phyloP scores from a whole-genome alignment of 2,113 vertebrate species.

The Pimephales promelas region DNA sequence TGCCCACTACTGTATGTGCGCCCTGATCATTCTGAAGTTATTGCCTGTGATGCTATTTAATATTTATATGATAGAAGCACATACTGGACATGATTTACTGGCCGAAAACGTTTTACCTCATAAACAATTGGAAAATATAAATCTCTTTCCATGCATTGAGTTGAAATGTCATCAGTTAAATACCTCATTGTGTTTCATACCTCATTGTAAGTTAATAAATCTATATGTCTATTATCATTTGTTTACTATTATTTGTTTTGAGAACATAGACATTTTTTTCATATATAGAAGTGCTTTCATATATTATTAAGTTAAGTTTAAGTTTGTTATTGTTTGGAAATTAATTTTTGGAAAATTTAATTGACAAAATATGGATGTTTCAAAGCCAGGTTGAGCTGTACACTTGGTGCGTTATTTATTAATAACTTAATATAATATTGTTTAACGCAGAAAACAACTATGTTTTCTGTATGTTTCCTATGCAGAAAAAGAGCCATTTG shows the following conservation, averaged over 20 bases:
- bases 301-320: background rate
- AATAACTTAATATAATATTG: background rate
- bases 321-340: background rate
- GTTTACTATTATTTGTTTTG: background rate
- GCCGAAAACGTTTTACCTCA: background rate
- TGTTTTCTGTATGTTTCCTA: background rate
- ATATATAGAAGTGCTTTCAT: background rate
- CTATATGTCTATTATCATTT: background rate
- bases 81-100: background rate
- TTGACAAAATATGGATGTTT: background rate
- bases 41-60: too few relatives aligned
- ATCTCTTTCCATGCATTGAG: background rate
- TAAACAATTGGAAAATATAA: background rate
- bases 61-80: background rate
- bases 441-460: background rate
- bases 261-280: background rate
- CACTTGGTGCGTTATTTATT: background rate
- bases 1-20: too few relatives aligned
- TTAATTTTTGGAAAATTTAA: background rate
- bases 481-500: background rate
- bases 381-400: background rate
- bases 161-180: background rate
- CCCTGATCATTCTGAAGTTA: too few relatives aligned
- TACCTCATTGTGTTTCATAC: background rate
- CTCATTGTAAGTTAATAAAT: background rate